Base-by-base conservation (phyloP, 2,888 invertebrate genomes). In the Aphodius sticticus region DNA sequence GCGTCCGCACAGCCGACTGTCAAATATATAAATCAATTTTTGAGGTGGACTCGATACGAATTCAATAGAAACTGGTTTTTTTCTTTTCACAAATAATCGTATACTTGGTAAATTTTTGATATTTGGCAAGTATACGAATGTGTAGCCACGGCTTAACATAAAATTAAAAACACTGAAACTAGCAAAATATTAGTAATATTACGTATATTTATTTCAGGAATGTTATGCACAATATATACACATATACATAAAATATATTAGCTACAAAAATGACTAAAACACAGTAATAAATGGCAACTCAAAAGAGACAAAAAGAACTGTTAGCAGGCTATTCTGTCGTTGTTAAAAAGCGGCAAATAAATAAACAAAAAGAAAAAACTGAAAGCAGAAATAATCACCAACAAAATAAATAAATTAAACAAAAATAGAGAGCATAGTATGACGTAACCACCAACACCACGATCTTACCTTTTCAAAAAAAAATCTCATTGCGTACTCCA, bases 291-390 rank as follows among this genome's bases (percentile, higher is more conserved):
- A 72, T 72, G 36, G 35, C 14, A 15, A 72, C 36, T 35, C 16
- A 74, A 74, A 26, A 36, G 74, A 36, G 14, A 69, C 69, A 9
- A 16, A 53, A 53, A 9, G 53, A 76, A 76, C 14, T 76, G 76
- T 76, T 76, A 78, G n/a, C 36, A 71, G 71, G 72, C 72, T 78
- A 78, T 78, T 78, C 78, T 72, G 78, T 78, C 71, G 26, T 38
- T 70, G 53, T 26, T 70, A 71, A 77, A 16, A 70, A 12, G 26
- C 71, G 37, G 26, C 16, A 72, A 77, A 35, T 16, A 77, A 77
- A 15, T 16, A 15, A 26, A 26, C 26, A 3, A 26, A 69, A 69
- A 1, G 69, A 77, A 69, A 12, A 77, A 76, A 69, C 16, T 6
- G n/a, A n/a, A n/a, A n/a, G n/a, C 37, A 37, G 12, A 69, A 77